Percentiles rank a stretch among this genome's conserved stretches.
These are phyloP conservation scores for Axinella damicornis DNA, from an alignment of 37 sponge, comb jelly and placozoan species.

Conservation along the genomic window DNA sequence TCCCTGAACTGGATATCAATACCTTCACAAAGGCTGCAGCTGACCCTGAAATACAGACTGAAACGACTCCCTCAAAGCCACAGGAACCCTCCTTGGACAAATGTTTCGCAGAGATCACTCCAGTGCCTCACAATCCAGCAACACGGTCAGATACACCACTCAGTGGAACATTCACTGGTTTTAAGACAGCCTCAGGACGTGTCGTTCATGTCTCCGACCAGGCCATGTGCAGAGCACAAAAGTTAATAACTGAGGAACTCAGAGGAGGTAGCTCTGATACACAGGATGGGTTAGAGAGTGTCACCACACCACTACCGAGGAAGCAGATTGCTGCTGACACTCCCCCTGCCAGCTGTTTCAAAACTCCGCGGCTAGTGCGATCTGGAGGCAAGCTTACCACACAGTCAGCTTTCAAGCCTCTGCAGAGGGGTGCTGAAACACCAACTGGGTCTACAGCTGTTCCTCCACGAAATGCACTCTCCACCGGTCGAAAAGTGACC, in stretches of 20 bases:
- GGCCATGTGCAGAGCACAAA: constrained; percentile 36
- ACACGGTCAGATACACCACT: background rate
- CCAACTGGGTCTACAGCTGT: background rate
- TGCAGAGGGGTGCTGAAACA: background rate
- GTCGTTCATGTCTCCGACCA: constrained; percentile 15
- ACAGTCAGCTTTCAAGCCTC: background rate
- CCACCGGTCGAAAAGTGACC: background rate
- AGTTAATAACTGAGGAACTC: constrained; percentile 9
- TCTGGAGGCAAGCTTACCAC: background rate
- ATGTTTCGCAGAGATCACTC: no score
- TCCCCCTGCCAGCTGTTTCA: background rate
- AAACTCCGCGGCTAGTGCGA: background rate
- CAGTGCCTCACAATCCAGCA: no score
- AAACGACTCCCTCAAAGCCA: no score
- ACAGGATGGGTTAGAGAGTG: no score
- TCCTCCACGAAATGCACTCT: background rate
- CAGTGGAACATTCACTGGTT: constrained; percentile 17
- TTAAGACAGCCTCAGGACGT: constrained; percentile 54
- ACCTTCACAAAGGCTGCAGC: no score
- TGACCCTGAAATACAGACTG: no score
- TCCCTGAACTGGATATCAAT: no score
- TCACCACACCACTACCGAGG: no score
- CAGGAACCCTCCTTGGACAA: no score
- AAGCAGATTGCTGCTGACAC: background rate
- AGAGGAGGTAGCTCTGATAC: background rate